Conservation (phyloP, 1,140 invertebrate genomes). For the Caerostris darwini region DNA sequence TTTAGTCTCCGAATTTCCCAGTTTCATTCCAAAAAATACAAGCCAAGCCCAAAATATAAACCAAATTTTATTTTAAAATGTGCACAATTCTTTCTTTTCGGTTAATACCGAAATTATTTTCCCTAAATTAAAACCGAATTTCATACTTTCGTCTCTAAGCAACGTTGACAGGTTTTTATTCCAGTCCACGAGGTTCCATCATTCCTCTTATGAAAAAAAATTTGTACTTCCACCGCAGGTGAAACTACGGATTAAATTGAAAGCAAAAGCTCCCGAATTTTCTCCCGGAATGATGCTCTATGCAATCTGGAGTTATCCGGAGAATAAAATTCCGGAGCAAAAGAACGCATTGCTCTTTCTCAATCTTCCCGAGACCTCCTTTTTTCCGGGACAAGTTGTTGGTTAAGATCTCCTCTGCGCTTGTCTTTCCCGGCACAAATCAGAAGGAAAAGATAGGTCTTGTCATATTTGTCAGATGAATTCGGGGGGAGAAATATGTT, state of each 20-base stretch:
- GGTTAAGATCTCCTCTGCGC: constrained; percentile 48
- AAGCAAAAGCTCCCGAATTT: not conserved
- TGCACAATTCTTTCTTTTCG: not conserved
- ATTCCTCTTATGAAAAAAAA: not conserved
- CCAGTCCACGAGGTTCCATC: not conserved
- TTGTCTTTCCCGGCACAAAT: constrained; percentile 66
- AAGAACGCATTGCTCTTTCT: not conserved
- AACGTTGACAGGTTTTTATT: not conserved
- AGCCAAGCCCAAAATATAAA: no score
- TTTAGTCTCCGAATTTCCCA: no score
- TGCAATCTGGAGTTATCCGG: not conserved
- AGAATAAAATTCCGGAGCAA: not conserved
- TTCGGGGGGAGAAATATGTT: constrained; percentile 48
- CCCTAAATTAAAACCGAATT: not conserved
- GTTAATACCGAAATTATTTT: not conserved
- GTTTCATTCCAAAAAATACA: no score
- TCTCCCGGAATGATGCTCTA: constrained; percentile 37
- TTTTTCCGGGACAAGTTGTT: not conserved
- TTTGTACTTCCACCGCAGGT: not conserved
- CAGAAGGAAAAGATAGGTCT: constrained; percentile 68
- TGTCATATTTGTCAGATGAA: constrained; percentile 71
- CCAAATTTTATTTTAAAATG: no score
- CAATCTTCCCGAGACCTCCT: not conserved
- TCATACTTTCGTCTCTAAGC: not conserved
- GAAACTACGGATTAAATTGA: constrained; percentile 37